These are phyloP conservation scores for Pseudorectes ferrugineus DNA, from an alignment of 2,113 vertebrate species.

Conservation along the genomic window DNA sequence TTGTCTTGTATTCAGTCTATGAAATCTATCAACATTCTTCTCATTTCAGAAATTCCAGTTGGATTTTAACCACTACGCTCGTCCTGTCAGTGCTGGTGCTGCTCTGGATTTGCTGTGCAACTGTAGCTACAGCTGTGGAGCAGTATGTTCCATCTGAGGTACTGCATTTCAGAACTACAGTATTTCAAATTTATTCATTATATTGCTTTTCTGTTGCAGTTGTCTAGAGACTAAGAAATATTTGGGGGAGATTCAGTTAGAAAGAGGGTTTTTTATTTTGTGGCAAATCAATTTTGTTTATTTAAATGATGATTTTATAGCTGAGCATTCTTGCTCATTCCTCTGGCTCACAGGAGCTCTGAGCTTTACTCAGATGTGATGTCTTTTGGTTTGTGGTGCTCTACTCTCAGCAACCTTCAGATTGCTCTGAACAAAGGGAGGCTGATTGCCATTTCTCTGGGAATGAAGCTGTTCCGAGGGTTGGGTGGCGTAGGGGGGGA, in stretches of 20 bases:
- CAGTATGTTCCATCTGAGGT: constrained; percentile 95
- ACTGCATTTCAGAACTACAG: not conserved
- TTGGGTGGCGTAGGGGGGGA: not conserved
- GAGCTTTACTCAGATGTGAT: not conserved
- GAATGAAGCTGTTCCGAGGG: accelerated
- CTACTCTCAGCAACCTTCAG: not conserved
- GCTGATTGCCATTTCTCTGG: not conserved
- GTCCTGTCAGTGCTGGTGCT: constrained; percentile 91
- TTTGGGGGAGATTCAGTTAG: not conserved
- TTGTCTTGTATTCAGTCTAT: not conserved
- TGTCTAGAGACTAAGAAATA: not conserved
- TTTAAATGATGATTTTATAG: not conserved
- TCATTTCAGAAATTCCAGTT: constrained; percentile 86
- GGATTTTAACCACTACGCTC: constrained; percentile 92
- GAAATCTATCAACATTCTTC: not conserved
- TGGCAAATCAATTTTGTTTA: not conserved
- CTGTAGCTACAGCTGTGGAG: constrained; percentile 94
- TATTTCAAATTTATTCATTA: not conserved
- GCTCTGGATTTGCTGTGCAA: constrained; percentile 97
- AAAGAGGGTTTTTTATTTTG: not conserved
- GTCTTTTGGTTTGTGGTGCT: not conserved
- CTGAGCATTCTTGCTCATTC: not conserved
- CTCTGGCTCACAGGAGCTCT: not conserved
- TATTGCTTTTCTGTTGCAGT: not conserved
- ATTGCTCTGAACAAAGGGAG: not conserved